Percentiles rank a stretch among this genome's conserved stretches.
Evolutionary conservation across 1,140 invertebrate genomes (phyloP).

Genomic region (Lineus longissimus): DNA sequence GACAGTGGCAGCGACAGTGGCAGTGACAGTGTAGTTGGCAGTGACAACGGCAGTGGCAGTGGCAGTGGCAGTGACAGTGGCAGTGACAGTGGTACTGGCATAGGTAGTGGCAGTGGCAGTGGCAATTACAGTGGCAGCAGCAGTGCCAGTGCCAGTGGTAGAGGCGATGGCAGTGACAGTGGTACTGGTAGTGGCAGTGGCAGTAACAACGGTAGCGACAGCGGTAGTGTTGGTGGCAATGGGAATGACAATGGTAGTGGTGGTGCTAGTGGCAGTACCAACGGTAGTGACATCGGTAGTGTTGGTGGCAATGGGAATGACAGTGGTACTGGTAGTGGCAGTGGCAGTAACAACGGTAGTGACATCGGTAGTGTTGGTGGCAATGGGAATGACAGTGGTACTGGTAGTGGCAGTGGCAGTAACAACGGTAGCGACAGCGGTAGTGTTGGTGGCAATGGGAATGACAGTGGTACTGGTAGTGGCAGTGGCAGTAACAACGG

Average conservation of each 20-base stretch:
- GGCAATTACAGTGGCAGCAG: not conserved
- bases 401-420: not conserved
- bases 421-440: not conserved
- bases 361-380: not conserved
- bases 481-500: not conserved
- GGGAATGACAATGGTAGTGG: not conserved
- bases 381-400: not conserved
- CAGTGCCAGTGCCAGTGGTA: not conserved
- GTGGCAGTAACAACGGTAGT: not conserved
- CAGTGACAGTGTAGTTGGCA: not conserved
- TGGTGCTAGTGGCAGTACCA: not conserved
- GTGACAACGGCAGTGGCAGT: not conserved
- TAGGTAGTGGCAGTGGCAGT: not conserved
- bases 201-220: not conserved
- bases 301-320: not conserved
- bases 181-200: not conserved
- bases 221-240: not conserved
- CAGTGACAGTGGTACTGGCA: not conserved
- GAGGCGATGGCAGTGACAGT: not conserved
- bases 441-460: not conserved
- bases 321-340: not conserved
- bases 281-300: not conserved
- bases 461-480: not conserved
- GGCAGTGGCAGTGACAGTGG: not conserved
- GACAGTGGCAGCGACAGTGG: not conserved